Evolutionary conservation across 37 sponge, comb jelly and placozoan species (phyloP), one percentile per base, ranked within the genome.

Genomic region (Haliclona indistincta): DNA sequence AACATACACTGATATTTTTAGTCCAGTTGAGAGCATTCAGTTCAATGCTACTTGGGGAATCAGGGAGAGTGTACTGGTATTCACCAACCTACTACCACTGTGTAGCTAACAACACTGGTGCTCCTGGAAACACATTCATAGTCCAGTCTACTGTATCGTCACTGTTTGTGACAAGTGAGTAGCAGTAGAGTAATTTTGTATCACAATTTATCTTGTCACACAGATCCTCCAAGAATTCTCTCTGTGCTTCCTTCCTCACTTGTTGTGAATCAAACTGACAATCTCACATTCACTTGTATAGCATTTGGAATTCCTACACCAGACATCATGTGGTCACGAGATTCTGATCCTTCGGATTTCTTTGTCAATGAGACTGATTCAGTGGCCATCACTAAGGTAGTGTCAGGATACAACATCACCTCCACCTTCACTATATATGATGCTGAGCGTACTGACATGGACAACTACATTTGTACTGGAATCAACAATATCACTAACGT

Each of bases 81-180:
- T 58, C n/a, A 8, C 11, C 6, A 26, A 7, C 11, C 25, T 58
- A 26, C n/a, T 58, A 58, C n/a, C 28, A 58, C n/a, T 58, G 60
- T 58, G 60, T n/a, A 6, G 60, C 60, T 58, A 58, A 58, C n/a
- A 58, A 58, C n/a, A 58, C 60, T n/a, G 60, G 60, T 25, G 60
- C 60, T n/a, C 60, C 60, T 58, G 60, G 60, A 6, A 58, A 58
- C n/a, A 26, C 11, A 58, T 58, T 58, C n/a, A 8, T 58, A 25
- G 60, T 58, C 26, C 26, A 8, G 13, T 58, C 60, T 8, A 26
- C 11, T 25, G 11, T 26, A n/a, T 25, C 26, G 6, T 58, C n/a
- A 25, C 6, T 58, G 7, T 58, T 58, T 58, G 25, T 58, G 6
- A 58, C 60, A 25, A 20, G 60, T 58, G n/a, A 58, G 60, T 58